These are phyloP conservation scores for Carterocephalus palaemon DNA, from an alignment of 2,888 invertebrate genomes.

Conservation along the genomic window DNA sequence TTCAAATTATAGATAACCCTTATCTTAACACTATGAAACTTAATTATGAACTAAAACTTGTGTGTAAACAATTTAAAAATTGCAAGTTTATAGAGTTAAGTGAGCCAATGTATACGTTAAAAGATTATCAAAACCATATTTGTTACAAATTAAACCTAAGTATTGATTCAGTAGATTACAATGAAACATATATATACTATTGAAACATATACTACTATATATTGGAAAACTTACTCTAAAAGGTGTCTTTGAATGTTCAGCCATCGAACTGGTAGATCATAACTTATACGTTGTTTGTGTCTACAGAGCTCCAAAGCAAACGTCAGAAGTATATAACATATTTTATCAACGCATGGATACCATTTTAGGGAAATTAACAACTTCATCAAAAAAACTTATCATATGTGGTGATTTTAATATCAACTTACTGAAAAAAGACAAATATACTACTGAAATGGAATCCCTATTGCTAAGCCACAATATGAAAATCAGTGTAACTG, in stretches of 20 bases:
- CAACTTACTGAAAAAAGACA: neutral
- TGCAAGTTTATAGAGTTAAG: neutral
- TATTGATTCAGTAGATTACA: neutral
- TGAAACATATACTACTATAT: slow-evolving; percentile 1
- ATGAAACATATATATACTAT: neutral
- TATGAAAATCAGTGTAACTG: slow-evolving; percentile 14
- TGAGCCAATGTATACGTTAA: no score
- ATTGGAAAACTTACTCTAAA: no score
- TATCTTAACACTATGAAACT: neutral
- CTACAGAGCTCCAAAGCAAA: no score
- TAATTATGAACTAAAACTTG: neutral
- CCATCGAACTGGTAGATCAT: no score
- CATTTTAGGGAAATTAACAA: neutral
- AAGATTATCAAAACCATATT: neutral
- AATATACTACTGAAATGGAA: neutral
- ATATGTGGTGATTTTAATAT: slow-evolving; percentile 8
- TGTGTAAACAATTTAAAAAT: slow-evolving; percentile 8
- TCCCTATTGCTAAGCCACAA: slow-evolving; percentile 11
- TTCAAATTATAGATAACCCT: neutral
- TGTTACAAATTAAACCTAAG: neutral
- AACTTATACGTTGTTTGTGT: no score
- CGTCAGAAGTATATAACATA: no score
- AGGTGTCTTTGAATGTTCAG: no score
- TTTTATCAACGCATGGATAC: neutral
- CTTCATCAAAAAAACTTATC: neutral